These are phyloP conservation scores for Hylaeus anthracinus DNA, from an alignment of 1,140 invertebrate genomes.

Conservation along the genomic window DNA sequence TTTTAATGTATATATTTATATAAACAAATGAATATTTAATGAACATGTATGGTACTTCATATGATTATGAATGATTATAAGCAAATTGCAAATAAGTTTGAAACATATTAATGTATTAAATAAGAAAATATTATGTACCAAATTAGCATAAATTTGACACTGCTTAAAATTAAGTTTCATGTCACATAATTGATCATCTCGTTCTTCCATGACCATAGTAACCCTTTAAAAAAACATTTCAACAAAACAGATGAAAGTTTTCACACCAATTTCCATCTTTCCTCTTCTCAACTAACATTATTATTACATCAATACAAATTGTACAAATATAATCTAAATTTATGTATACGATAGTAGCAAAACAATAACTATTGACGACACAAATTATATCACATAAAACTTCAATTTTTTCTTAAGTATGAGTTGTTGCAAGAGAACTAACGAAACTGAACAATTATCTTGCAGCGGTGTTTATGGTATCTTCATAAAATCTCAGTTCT, in stretches of 20 bases:
- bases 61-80: too few relatives aligned
- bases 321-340: neutral
- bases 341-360: neutral
- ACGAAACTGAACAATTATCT: neutral
- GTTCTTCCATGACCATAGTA: neutral
- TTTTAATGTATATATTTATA: too few relatives aligned
- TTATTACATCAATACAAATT: neutral
- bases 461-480: conserved; percentile 30
- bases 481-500: too few relatives aligned
- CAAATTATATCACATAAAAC: neutral
- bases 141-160: too few relatives aligned
- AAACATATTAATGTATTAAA: too few relatives aligned
- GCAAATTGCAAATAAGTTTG: too few relatives aligned
- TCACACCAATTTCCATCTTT: neutral
- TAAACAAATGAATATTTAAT: too few relatives aligned
- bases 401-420: conserved; percentile 20
- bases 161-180: too few relatives aligned
- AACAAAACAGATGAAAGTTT: conserved; percentile 15
- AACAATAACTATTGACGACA: neutral
- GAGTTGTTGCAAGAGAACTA: conserved; percentile 32
- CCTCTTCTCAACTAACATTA: neutral
- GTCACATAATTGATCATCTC: too few relatives aligned
- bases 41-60: too few relatives aligned
- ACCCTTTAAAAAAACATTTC: neutral
- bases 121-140: too few relatives aligned